Base-by-base conservation (phyloP, 2,113 vertebrate species). In the Nerophis lumbriciformis region DNA sequence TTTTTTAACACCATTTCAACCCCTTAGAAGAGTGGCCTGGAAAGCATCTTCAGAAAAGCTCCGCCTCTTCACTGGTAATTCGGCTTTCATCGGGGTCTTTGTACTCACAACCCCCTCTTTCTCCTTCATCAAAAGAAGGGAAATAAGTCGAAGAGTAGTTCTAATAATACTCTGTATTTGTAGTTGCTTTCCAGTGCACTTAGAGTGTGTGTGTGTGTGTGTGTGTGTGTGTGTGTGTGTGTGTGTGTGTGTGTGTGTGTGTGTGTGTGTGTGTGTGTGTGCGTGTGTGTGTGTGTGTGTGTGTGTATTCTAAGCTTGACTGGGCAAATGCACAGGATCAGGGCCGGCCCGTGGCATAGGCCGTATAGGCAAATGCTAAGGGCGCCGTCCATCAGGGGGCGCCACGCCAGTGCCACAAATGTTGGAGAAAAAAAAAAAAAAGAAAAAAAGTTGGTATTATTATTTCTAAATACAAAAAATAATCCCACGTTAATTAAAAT, bases 131-230 rank as follows among this genome's bases (percentile, higher is more conserved):
- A 80, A 84, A 82, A 73, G 79, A 77, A 70, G 53, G 53, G 63
- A 63, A 84, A 77, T 81, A 82, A 76, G 73, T 75, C 61, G 51
- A 76, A 63, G 75, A 75, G 42, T 65, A 73, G 59, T 71, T 76
- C 68, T 79, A 81, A 83, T 83, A 82, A 83, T 63, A 72, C 83
- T 75, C 63, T 65, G 68, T 66, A 78, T 78, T 76, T 76, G 71
- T 68, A 69, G 55, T 16, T 66, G 61, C 71, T 72, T 68, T 73
- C 70, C 71, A 74, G 75, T 71, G 61, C 66, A 52, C 59, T 76
- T 57, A 66, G 13, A 76, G 59, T 66, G 68, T 69, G 59, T 16
- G 28, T 80, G 61, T 65, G 66, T 75, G 59, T 66, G 55, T 58
- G 55, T 66, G 60, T 64, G 19, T 48, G 35, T 56, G 61, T 47